Base-by-base conservation (phyloP, 64 coral and sea anemone genomes). In the Orbicella faveolata region DNA sequence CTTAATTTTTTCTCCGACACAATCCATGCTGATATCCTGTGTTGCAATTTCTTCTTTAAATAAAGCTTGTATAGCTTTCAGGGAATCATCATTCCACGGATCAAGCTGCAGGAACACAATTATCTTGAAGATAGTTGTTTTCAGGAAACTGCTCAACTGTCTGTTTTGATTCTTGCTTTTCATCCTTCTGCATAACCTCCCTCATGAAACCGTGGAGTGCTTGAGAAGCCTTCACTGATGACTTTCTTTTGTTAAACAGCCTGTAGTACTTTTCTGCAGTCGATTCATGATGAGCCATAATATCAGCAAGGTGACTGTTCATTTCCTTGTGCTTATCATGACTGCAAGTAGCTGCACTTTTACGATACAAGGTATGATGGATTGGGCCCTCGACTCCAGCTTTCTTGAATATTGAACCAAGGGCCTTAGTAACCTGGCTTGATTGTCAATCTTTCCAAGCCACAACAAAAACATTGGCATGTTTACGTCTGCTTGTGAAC, bases 191-290 rank as follows among this genome's bases (percentile, higher is more conserved):
- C 4, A 23, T 26, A 63, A 3, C 2, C 5, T 48, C 52, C 25
- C 87, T 61, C 74, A 88, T 88, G 2, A 53, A 39, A 10, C 21
- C 74, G 15, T 75, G 74, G 30, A 88, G 74, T 18, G 17, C 10
- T 64, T 77, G 70, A 18, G 70, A 88, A 20, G 59, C 87, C 52
- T 61, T 88, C 4, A 76, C 74, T 23, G 74, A 75, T 10, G 73
- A 75, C 74, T 88, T 88, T 13, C 23, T 88, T 33, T 88, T 88
- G 19, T 88, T 51, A 55, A 63, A 17, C 1, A 57, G 57, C 54
- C 87, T 75, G 74, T 88, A 88, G 15, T 88, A 88, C 73, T 88
- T 88, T 34, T 88, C 67, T 23, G 72, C 75, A 37, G 87, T 88
- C 59, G 75, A 34, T 77, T 88, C 87, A 15, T 52, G 87, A 65